Evolutionary conservation across 2,113 vertebrate genomes (phyloP), one percentile per base, ranked within the genome.

Genomic region (Ondatra zibethicus): DNA sequence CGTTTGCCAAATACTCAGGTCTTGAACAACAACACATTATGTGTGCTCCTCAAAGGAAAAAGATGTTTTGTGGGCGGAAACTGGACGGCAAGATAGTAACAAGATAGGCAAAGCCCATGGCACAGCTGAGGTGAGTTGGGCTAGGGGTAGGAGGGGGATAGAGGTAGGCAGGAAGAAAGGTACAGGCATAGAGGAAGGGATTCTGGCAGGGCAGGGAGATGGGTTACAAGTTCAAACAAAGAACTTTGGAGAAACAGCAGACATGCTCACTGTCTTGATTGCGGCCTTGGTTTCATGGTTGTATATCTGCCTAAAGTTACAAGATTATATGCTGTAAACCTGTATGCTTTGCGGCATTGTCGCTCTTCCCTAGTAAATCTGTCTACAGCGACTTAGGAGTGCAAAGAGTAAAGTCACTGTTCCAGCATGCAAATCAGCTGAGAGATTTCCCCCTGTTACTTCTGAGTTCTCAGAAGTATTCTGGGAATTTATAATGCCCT

Each of bases 21-120:
- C 70, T 81, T 81, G 42, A 89, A 45, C 14, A 70, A 65, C 33
- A 50, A 36, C 68, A 47, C 36, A 85, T 72, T 88, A 80, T 47
- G 73, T 73, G 52, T 77, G 19, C 88, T 61, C 91, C 80, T 88
- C 55, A 80, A 91, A 21, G 39, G 84, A 80, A 92, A 73, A 63
- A 45, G 58, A 23, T 72, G 27, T 80, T 80, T 42, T 80, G 7
- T 11, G 6, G 23, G 31, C 17, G 7, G 65, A 82, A 50, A 45
- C 39, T 25, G 75, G 25, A 90, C 39, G 45, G 39, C 14, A 86
- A 29, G 11, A 19, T 45, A 68, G 47, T 36, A 65, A 33, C 6
- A 63, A 63, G 58, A 89, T 70, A 73, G 66, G 45, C 39, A 55
- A 91, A 81, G 42, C 47, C 8, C 2, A 14, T 11, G 52, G 4